Base-by-base conservation (phyloP, 2,113 vertebrate species). In the Cebus imitator region DNA sequence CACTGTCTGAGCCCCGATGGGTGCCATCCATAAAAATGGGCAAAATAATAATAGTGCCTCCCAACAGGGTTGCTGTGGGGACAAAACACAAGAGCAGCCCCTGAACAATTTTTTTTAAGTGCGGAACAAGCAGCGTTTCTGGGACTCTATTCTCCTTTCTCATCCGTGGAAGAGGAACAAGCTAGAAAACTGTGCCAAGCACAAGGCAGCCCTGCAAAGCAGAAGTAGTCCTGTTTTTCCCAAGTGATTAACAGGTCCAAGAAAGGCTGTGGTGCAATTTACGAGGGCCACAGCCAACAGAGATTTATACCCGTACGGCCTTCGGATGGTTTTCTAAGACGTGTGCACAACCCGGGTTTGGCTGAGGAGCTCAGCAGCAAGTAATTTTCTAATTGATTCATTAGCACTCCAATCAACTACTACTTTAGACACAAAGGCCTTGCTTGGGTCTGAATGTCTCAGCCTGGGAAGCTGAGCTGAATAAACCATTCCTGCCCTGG, bases 341-440 rank as follows among this genome's bases (percentile, higher is more conserved):
- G 11, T 58, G 55, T 14, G 79, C 73, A 86, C 84, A 45, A 35
- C 90, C 80, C 91, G 92, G 73, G 17, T 94, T 96, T 97, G 97
- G 96, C 96, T 86, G 80, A 82, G 84, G 45, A 87, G 84, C 90
- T 95, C 91, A 76, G 95, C 90, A 94, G 93, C 97, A 88, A 98
- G 96, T 96, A 95, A 95, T 97, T 97, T 98, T 95, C 96, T 97
- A 98, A 97, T 97, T 98, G 97, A 97, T 96, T 98, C 96, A 98
- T 98, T 97, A 98, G 96, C 94, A 95, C 97, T 98, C 95, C 88
- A 95, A 96, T 97, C 97, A 97, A 93, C 89, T 73, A 92, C 82
- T 89, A 93, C 88, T 96, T 95, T 92, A 64, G 66, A 90, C 73
- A 97, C 90, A 93, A 97, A 97, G 85, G 90, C 94, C 57, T 48